Base-by-base conservation (phyloP, 53 echinoderm and acorn worm genomes). In the Stichopus horrens region DNA sequence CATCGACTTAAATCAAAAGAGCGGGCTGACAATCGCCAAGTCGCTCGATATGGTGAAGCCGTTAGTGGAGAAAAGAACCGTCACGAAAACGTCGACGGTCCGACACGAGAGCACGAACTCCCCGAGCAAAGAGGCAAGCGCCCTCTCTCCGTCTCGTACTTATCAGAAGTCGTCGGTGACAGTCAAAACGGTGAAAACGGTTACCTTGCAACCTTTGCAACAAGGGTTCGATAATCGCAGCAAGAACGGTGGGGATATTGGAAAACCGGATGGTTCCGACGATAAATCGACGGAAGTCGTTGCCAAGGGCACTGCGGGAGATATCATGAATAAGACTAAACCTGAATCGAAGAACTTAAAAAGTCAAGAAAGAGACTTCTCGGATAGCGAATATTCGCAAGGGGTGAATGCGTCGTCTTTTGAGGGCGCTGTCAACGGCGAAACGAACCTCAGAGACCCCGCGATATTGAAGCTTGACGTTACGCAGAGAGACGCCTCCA, bases 141-240 rank as follows among this genome's bases (percentile, higher is more conserved):
- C 85, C 9, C 85, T 67, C 8, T 67, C 85, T 37, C 52, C 85
- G 8, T 85, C 68, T 65, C 13, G 85, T 23, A 85, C 85, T 9
- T 85, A 63, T 59, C 85, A 85, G 66, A 85, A 85, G 22, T 85
- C 85, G 52, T 83, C 83, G 60, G 85, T 85, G 5, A 85, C 85
- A 10, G 85, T 85, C 23, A 85, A 85, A 85, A 85, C 85, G 7
- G 85, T 85, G 63, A 85, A 85, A 18, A 85, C 85, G 8, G 85
- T 85, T 14, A 85, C 85, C 60, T 67, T 85, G 16, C 85, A 85
- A 65, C 85, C 63, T 0, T 23, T 67, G 58, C 85, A 66, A 59
- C 60, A 23, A 51, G 52, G 58, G 21, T 57, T 65, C 6, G 85
- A 85, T 5, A 63, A 8, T 51, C 63, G 53, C 21, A 63, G 23